Conservation (phyloP, 2,113 vertebrate genomes). For the Corythaeola cristata region DNA sequence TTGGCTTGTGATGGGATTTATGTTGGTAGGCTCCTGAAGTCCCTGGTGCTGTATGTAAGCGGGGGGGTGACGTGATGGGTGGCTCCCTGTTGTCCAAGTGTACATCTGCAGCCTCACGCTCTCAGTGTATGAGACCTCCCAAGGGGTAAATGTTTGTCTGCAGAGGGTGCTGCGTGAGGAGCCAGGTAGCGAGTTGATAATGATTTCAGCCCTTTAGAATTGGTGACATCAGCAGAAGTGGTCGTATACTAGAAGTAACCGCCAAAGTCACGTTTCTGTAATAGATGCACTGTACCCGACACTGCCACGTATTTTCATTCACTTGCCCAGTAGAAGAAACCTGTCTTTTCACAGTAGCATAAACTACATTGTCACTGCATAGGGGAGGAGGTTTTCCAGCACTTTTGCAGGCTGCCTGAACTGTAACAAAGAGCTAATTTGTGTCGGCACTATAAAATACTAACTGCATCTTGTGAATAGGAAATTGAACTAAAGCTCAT, state of each 20-base stretch:
- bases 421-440: neutral
- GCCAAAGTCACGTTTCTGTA: neutral
- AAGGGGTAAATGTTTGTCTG: neutral
- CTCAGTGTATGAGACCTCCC: neutral
- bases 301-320: neutral
- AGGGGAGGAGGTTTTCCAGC: neutral
- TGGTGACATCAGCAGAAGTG: neutral
- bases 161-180: neutral
- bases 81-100: neutral
- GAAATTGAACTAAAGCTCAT: neutral
- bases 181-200: neutral
- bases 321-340: neutral
- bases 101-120: neutral
- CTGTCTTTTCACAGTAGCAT: neutral
- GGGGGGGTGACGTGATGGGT: neutral
- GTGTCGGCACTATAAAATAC: neutral
- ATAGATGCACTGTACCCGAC: neutral
- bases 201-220: neutral
- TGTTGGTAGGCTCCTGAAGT: accelerated
- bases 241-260: neutral
- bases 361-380: accelerated
- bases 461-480: neutral
- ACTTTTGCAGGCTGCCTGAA: neutral
- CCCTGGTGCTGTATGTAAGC: neutral
- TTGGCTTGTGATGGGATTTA: neutral